Base-by-base conservation (phyloP, 2,888 invertebrate species). In the Rambutsinella grinnellia region DNA sequence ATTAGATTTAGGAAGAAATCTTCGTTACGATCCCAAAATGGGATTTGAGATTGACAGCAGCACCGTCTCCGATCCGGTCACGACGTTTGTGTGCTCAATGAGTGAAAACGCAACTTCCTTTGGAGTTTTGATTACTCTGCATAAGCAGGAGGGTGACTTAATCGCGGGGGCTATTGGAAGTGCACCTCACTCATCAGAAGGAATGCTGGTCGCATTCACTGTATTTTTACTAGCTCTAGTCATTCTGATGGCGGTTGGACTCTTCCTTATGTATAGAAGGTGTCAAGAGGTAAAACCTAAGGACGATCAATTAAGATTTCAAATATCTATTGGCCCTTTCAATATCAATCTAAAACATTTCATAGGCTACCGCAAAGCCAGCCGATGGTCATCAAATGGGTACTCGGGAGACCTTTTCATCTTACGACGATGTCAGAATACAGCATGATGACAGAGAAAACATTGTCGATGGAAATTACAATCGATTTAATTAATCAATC, bases 41-140 rank as follows among this genome's bases (percentile, higher is more conserved):
- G 80, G 80, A 19, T 80, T 80, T 56, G 63, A 70, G 70, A 66
- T 80, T 46, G 80, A 80, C 65, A 68, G 72, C 36, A 67, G 70
- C 17, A 57, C 66, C 2, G 61, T 74, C n/a, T 44, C 74, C 15
- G 78, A 80, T 51, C 76, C 80, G 6, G 80, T 80, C 2, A 78
- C 80, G 21, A 80, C 80, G 27, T 80, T 80, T 65, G 76, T 80
- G 10, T 80, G 80, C 61, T 78, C 78, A 23, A 78, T 80, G 76
- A 78, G 78, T 28, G 76, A 78, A 65, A 80, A 80, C 63, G 80
- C 78, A 58, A 70, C 78, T 36, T 76, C 65, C 36, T 80, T 80
- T 53, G 80, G 80, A 26, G 78, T 80, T 17, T 46, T 80, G n/a
- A 76, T 80, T 46, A 80, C 80, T 13, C 62, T 80, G 24, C 76